These are phyloP conservation scores for Pocota personata DNA, from an alignment of 2,888 invertebrate species.

Conservation along the genomic window DNA sequence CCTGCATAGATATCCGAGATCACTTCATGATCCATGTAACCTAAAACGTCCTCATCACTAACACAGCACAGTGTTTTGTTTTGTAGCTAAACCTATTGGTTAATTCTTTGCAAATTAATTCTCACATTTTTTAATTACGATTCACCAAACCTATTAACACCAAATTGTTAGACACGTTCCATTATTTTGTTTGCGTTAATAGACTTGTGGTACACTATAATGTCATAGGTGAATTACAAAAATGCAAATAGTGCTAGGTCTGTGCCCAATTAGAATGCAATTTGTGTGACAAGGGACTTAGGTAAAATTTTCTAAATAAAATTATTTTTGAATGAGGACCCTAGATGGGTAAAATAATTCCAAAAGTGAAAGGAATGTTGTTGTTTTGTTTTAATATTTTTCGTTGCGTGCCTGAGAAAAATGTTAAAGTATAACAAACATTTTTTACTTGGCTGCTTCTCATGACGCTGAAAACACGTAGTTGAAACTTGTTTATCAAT, in stretches of 20 bases:
- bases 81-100: neutral
- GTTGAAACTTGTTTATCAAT: conserved; percentile 60
- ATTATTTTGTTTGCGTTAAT: neutral
- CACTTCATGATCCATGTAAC: too few species aligned
- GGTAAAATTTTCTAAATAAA: conserved; percentile 23
- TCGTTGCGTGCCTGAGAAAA: neutral
- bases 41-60: neutral
- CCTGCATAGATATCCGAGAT: too few species aligned
- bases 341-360: neutral
- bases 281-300: conserved; percentile 2
- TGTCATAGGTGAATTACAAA: conserved; percentile 9
- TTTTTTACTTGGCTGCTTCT: neutral
- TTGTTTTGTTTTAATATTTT: neutral
- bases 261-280: conserved; percentile 51
- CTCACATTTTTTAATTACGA: neutral
- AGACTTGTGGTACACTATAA: neutral
- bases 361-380: conserved; percentile 29
- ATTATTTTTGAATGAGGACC: conserved; percentile 28
- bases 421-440: conserved; percentile 8
- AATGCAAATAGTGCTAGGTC: conserved; percentile 2
- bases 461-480: conserved; percentile 12
- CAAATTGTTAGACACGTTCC: conserved; percentile 17
- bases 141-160: conserved; percentile 11
- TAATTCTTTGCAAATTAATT: conserved; percentile 19
- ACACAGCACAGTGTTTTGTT: neutral